phyloP scores from a whole-genome alignment of 2,113 vertebrate genomes.

The Cinclus cinclus region DNA sequence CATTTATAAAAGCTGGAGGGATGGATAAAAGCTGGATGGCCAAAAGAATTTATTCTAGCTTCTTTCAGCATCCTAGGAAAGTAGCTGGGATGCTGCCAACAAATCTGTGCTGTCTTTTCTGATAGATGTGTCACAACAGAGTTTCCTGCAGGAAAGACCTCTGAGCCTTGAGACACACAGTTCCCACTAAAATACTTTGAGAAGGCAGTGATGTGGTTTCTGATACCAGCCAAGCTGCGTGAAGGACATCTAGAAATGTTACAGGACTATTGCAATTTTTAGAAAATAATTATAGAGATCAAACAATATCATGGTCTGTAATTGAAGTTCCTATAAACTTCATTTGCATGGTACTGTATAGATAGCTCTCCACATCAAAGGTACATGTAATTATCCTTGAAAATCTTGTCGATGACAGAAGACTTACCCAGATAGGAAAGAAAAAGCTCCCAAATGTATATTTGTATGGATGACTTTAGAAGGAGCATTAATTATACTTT shows the following conservation, averaged over 20 bases:
- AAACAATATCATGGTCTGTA: background rate
- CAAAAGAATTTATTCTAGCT: background rate
- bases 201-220: background rate
- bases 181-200: background rate
- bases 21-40: background rate
- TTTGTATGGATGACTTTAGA: background rate
- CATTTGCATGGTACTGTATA: background rate
- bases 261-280: background rate
- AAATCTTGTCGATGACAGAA: background rate
- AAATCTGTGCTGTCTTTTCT: constrained; percentile 13
- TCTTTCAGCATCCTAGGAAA: background rate
- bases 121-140: background rate
- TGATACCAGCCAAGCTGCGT: background rate
- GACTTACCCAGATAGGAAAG: background rate
- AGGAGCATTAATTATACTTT: background rate
- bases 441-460: background rate
- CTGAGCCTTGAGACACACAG: background rate
- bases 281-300: background rate
- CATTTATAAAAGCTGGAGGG: background rate
- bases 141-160: background rate
- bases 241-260: background rate
- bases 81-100: background rate
- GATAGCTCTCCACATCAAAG: background rate
- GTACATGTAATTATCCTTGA: background rate
- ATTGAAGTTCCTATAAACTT: background rate